Evolutionary conservation across 2,888 invertebrate species (phyloP), one percentile per base, ranked within the genome.

Genomic region (Polia nebulosa): DNA sequence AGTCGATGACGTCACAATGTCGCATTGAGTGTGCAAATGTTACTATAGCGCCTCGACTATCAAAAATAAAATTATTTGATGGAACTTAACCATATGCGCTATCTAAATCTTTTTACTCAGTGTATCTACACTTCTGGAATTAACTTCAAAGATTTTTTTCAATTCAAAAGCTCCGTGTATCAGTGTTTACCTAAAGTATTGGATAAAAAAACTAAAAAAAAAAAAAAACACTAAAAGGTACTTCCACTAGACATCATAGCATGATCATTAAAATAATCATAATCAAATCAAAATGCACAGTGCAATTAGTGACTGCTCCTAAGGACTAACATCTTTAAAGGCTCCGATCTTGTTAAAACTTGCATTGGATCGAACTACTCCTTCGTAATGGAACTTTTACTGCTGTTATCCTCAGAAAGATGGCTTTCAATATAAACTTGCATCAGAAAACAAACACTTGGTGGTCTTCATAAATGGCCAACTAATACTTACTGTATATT

Each of bases 401-500:
- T 53, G 57, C 32, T 61, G 45, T 61, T 25, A 11, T 25, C 22
- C 29, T 53, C 22, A 15, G 9, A 45, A 41, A 32, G 51, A 53
- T 57, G 22, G 58, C 58, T 76, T 76, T 8, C 22, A 15, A 22
- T 39, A 36, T 32, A 45, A 55, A 36, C 27, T 29, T 44, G n/a
- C 17, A 36, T 44, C 7, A 36, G 9, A 39, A 17, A 44, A 44
- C 15, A 11, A 34, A 39, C 47, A 32, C 0, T n/a, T 36, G 25
- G 17, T 15, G 5, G 6, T 59, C 39, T 45, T 22, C 11, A 45
- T n/a, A 15, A 25, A 36, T 9, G 32, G 34, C 41, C 20, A 22
- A 36, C 25, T 25, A 47, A 47, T 27, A 15, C 17, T n/a, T 29
- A 29, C 51, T 60, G 9, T 32, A 53, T 29, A 62, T 53, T 76